A percentile compares a stretch with the other conserved stretches of the same genome.
Evolutionary conservation across 92 coral and sea anemone genomes (phyloP).

Genomic region (Virgularia gustaviana): DNA sequence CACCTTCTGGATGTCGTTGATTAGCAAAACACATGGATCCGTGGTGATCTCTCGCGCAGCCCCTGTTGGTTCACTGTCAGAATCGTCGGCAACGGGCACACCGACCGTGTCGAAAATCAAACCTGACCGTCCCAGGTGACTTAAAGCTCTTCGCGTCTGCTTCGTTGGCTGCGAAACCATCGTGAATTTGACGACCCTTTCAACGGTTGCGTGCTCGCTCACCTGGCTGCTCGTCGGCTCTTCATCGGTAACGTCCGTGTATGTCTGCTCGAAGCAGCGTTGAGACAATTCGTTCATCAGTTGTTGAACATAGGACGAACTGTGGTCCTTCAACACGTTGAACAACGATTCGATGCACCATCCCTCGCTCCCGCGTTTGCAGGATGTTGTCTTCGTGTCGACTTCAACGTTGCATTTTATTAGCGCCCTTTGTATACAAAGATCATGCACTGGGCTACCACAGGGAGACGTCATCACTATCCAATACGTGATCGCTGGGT

Average conservation of each 20-base stretch:
- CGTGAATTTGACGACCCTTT: no score
- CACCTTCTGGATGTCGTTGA: conserved; percentile 24
- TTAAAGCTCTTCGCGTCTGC: no score
- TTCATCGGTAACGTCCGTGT: neutral
- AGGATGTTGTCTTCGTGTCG: neutral
- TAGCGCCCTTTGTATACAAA: neutral
- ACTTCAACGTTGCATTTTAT: conserved; percentile 27
- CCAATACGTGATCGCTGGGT: conserved; percentile 30
- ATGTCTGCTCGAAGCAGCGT: neutral
- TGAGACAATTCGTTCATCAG: neutral
- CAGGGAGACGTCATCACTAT: conserved; percentile 11
- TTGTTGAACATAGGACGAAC: conserved; percentile 8
- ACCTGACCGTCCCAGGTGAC: neutral
- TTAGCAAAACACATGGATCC: conserved; percentile 15
- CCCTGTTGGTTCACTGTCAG: neutral
- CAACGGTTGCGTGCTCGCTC: no score
- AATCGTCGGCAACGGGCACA: neutral
- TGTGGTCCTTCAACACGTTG: conserved; percentile 30
- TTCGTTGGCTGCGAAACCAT: no score
- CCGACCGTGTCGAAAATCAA: neutral
- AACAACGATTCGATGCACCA: neutral
- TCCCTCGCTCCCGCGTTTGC: neutral
- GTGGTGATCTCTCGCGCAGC: neutral
- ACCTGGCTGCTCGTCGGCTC: no score
- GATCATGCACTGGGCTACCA: neutral